Evolutionary conservation across 2,113 vertebrate genomes (phyloP).

Genomic region (Brienomyrus longianalis): DNA sequence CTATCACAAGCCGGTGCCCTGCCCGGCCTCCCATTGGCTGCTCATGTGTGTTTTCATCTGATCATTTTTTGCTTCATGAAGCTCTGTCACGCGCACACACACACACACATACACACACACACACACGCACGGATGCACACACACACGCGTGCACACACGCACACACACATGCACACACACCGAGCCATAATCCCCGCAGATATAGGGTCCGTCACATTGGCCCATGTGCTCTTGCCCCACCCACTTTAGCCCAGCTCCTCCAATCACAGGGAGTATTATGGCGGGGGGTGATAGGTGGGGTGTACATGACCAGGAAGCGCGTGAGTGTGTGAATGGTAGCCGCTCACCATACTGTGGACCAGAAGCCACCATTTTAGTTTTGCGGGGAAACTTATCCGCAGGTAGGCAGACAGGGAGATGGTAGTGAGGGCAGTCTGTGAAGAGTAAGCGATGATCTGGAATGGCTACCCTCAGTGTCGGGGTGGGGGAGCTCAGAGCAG

Average conservation of each 20-base stretch:
- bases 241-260: not conserved
- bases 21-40: not conserved
- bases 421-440: not conserved
- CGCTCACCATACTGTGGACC: not conserved
- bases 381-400: not conserved
- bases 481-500: not conserved
- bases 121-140: too few relatives aligned
- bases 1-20: not conserved
- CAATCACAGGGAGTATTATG: not conserved
- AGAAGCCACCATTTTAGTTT: not conserved
- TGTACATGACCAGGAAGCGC: not conserved
- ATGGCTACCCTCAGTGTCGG: not conserved
- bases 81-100: not conserved
- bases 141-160: not conserved
- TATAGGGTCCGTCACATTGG: not conserved
- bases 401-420: not conserved
- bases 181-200: not conserved
- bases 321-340: not conserved
- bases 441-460: not conserved
- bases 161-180: not conserved
- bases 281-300: not conserved
- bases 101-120: not conserved
- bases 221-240: not conserved
- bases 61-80: not conserved
- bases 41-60: not conserved